These are phyloP conservation scores for Apostichopus japonicus DNA, from an alignment of 35 echinoderm and acorn worm species.

Conservation along the genomic window DNA sequence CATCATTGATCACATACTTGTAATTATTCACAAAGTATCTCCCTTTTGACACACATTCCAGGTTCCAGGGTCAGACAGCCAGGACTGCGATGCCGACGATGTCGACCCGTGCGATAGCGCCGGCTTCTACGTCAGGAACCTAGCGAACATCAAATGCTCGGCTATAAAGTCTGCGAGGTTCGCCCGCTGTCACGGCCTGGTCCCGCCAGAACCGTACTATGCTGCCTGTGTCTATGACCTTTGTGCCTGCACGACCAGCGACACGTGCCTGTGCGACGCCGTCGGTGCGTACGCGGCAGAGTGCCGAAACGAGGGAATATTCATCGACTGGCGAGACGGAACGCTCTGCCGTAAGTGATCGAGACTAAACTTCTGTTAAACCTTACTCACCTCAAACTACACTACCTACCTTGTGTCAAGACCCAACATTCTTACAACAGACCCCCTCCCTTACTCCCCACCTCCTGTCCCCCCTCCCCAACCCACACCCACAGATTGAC, in stretches of 20 bases:
- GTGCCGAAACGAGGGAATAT: slow-evolving; percentile 85
- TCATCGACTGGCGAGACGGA: slow-evolving; percentile 79
- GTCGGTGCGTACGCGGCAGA: slow-evolving; percentile 94
- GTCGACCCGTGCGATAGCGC: slow-evolving; percentile 85
- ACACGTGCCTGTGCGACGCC: slow-evolving; percentile 92
- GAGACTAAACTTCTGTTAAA: too few species aligned
- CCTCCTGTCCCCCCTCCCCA: too few species aligned
- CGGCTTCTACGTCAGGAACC: slow-evolving; percentile 81
- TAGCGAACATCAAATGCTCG: slow-evolving; percentile 90
- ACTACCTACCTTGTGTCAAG: too few species aligned
- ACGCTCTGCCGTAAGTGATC: slow-evolving; percentile 88
- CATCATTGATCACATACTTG: too few species aligned
- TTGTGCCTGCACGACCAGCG: slow-evolving; percentile 80
- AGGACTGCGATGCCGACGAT: slow-evolving; percentile 87
- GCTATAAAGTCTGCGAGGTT: slow-evolving; percentile 84
- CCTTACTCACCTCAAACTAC: too few species aligned
- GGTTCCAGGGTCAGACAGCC: slow-evolving; percentile 65
- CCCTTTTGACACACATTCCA: not conserved
- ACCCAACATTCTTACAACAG: too few species aligned
- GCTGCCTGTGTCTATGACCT: slow-evolving; percentile 96
- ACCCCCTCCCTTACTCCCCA: too few species aligned
- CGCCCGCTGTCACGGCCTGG: slow-evolving; percentile 65
- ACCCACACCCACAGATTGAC: too few species aligned
- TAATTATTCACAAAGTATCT: too few species aligned
- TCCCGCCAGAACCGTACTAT: slow-evolving; percentile 86